phyloP scores from a whole-genome alignment of 2,888 invertebrate genomes.

The Leucania comma region DNA sequence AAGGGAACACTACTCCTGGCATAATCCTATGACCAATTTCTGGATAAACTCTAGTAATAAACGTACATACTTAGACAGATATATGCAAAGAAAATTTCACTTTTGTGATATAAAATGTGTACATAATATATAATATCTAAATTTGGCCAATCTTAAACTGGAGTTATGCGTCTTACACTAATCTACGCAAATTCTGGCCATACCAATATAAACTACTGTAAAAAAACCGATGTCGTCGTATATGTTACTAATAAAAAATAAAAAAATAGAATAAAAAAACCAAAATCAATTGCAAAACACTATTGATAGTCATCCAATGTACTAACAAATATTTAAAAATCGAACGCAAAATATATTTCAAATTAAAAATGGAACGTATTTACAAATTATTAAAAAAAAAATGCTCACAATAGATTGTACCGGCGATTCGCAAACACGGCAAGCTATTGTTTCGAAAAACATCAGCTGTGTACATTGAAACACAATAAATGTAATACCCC shows the following conservation, averaged over 20 bases:
- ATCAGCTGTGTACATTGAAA: conserved; percentile 87
- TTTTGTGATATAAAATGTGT: neutral
- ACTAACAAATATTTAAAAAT: conserved; percentile 10
- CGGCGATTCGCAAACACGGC: conserved; percentile 82
- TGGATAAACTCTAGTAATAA: too few species aligned
- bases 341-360: conserved; percentile 33
- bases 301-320: conserved; percentile 32
- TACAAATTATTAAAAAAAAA: conserved; percentile 80
- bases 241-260: too few species aligned
- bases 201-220: neutral
- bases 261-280: conserved; percentile 13
- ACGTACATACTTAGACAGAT: too few species aligned
- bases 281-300: conserved; percentile 21
- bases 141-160: too few species aligned
- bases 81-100: too few species aligned
- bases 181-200: neutral
- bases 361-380: conserved; percentile 72
- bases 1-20: too few species aligned
- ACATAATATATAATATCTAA: neutral
- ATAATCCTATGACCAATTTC: too few species aligned
- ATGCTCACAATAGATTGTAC: conserved; percentile 72
- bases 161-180: too few species aligned
- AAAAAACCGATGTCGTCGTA: neutral
- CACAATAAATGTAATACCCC: conserved; percentile 83
- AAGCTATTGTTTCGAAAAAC: conserved; percentile 77